phyloP scores from a whole-genome alignment of 2,113 vertebrate genomes.

The Saccopteryx bilineata region DNA sequence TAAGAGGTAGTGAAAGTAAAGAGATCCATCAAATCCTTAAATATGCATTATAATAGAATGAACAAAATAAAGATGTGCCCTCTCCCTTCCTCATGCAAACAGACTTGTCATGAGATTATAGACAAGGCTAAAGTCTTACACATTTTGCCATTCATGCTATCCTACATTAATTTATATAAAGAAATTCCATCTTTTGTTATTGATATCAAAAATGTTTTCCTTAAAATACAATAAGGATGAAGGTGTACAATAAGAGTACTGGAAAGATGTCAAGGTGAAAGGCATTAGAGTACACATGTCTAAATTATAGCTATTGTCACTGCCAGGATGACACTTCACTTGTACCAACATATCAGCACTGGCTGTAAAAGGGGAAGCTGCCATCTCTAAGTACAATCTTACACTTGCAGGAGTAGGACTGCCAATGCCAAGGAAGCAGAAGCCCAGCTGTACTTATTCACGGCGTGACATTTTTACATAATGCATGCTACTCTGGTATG shows the following conservation, averaged over 20 bases:
- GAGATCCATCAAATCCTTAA: not conserved
- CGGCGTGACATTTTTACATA: not conserved
- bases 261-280: not conserved
- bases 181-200: not conserved
- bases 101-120: not conserved
- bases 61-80: not conserved
- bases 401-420: not conserved
- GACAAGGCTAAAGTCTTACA: not conserved
- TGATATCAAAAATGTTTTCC: not conserved
- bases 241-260: not conserved
- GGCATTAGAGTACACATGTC: not conserved
- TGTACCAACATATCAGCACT: not conserved
- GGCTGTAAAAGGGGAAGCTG: not conserved
- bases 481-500: not conserved
- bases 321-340: not conserved
- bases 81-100: not conserved
- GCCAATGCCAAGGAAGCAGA: not conserved
- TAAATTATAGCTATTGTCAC: not conserved
- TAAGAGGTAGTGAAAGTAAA: not conserved
- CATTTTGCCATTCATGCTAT: not conserved
- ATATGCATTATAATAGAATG: not conserved
- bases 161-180: not conserved
- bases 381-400: not conserved
- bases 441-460: not conserved
- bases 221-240: not conserved